Evolutionary conservation across 30 jellyfish, hydroid and myxozoan genomes (phyloP), one percentile per base, ranked within the genome.

Genomic region (Pseudorhiza aurosa): DNA sequence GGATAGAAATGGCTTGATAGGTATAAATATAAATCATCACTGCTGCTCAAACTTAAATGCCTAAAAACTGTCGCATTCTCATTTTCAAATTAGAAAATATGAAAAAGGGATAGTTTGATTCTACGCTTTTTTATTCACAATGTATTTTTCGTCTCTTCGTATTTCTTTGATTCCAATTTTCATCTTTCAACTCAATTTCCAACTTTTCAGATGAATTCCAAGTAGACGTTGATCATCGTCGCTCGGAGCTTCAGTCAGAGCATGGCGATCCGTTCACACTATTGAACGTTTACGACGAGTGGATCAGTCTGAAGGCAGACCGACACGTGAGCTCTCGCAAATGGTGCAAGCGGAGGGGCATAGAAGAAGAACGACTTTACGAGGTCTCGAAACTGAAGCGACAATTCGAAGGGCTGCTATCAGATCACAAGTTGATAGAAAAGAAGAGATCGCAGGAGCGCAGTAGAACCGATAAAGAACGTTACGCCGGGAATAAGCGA

Each of bases 221-320:
- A 37, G 83, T 65, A 10, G 94, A 85, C 40, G 87, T 80, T 7
- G 99, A 93, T 28, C 94, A 81, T 15, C 87, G 96, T 12, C 91
- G 99, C 21, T 47, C 65, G 9, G 97, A 85, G 69, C 62, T 80
- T 42, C 91, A 65, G 40, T 93, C 99, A 2, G 94, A 83, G 36
- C 99, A 93, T 58, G 99, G 99, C 33, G 99, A 94, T 39, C 96
- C 99, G 3, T 94, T 94, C 55, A 81, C 96, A 4, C 62, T 94
- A 19, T 50, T 94, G 50, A 94, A 85, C 40, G 87, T 85, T 29
- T 94, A 87, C 81, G 96, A 88, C 77, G 97, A 88, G 73, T 95
- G 99, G 99, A 33, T 87, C 1, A 86, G 82, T 12, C 53, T 95
- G 58, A 95, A 95, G 68, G 49, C 95, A 14, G 97, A 89, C 73